Evolutionary conservation across 2,888 invertebrate species (phyloP).

Genomic region (Pharmacophagus antenor): DNA sequence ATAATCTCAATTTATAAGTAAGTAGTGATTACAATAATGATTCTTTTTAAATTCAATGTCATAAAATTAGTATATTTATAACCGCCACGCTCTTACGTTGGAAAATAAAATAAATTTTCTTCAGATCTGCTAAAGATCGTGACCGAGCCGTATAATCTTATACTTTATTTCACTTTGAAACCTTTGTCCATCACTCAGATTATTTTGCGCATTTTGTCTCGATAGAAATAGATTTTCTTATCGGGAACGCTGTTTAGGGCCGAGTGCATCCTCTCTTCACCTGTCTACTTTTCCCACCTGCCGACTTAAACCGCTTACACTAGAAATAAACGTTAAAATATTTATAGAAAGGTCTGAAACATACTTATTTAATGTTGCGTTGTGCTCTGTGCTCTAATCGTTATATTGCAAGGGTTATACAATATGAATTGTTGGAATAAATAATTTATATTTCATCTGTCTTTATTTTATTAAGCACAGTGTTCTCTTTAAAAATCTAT

Average conservation of each 20-base stretch:
- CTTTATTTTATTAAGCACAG: no score
- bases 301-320: constrained; percentile 42
- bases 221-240: constrained; percentile 30
- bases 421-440: constrained; percentile 32
- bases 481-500: not conserved
- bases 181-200: constrained; percentile 3
- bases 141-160: no score
- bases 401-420: constrained; percentile 50
- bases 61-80: not conserved
- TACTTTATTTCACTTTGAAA: constrained; percentile 9
- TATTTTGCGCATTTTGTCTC: constrained; percentile 29
- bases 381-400: constrained; percentile 48
- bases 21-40: no score
- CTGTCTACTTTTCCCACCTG: constrained; percentile 44
- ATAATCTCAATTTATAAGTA: no score
- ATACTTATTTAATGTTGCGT: constrained; percentile 43
- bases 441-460: no score
- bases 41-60: not conserved
- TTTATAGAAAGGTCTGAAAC: constrained; percentile 44
- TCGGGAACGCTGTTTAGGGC: constrained; percentile 23
- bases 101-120: not conserved
- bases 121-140: not conserved
- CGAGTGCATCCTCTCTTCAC: constrained; percentile 46
- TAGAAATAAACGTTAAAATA: constrained; percentile 53
- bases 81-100: not conserved